Percentiles rank a stretch among this genome's conserved stretches.
Evolutionary conservation across 2,113 vertebrate species (phyloP).

Genomic region (Hippoglossus stenolepis): DNA sequence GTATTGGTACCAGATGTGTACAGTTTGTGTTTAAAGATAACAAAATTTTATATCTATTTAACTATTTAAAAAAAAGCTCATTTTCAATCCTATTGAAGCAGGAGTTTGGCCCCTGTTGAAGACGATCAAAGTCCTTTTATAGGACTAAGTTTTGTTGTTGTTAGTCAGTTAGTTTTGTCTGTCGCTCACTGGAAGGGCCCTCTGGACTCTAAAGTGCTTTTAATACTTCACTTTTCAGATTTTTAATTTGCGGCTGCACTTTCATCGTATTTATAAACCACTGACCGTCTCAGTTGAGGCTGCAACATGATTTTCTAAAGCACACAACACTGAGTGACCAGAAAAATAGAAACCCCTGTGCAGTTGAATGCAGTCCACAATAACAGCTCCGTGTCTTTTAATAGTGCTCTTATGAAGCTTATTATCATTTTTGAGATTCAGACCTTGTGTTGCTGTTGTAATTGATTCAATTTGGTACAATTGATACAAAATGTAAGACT

Average conservation of each 20-base stretch:
- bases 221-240: slow-evolving; percentile 26
- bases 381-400: background rate
- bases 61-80: slow-evolving; percentile 80
- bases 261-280: slow-evolving; percentile 35
- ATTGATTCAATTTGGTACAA: too few species aligned
- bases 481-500: too few species aligned
- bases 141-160: slow-evolving; percentile 21
- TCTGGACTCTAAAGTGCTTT: slow-evolving; percentile 63
- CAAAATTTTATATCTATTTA: slow-evolving; percentile 85
- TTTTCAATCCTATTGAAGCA: slow-evolving; percentile 60
- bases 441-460: too few species aligned
- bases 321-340: background rate
- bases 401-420: background rate
- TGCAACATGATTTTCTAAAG: slow-evolving; percentile 9
- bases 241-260: slow-evolving; percentile 44
- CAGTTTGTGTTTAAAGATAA: slow-evolving; percentile 80
- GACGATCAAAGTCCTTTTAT: slow-evolving; percentile 46
- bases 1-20: slow-evolving; percentile 83
- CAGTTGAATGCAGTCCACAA: background rate
- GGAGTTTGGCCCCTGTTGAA: slow-evolving; percentile 38
- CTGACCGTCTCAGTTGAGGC: slow-evolving; percentile 24
- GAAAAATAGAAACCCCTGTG: background rate
- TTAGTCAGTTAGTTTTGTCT: background rate
- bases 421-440: background rate
- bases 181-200: slow-evolving; percentile 14